Base-by-base conservation (phyloP, 2,888 invertebrate species). In the Pteria penguin region DNA sequence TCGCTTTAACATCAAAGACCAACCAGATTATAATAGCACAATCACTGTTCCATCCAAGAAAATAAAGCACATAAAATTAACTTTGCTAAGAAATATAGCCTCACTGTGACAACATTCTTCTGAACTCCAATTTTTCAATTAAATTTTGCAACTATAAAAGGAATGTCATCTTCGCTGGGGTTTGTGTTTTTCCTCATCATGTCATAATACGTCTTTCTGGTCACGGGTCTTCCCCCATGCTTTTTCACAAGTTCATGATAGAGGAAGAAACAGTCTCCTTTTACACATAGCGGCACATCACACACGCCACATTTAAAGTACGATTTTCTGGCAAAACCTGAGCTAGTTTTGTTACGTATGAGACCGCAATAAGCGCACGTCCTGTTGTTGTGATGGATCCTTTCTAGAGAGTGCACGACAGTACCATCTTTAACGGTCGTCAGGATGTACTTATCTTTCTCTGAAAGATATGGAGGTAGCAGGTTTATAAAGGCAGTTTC, bases 291-390 rank as follows among this genome's bases (percentile, higher is more conserved):
- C 14, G 67, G 54, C 11, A 67, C 67, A 14, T 67, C 57, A 31
- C 67, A 67, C 27, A 33, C 29, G 8, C 31, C 31, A 55, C 67
- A 67, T 32, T 55, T 67, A 55, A 29, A 67, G 27, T 60, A 60
- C 4, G 60, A 60, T 18, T 60, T 60, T 29, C 60, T 22, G 14
- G 60, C 60, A 11, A 27, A 60, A 26, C 60, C 60, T 4, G 60
- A 60, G 4, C 27, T 60, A 14, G 60, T 60, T 26, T 60, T 60
- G 27, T 60, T 60, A 26, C 27, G 22, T 60, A 27, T 26, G 14
- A 60, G 60, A 26, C 60, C 60, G 18, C 60, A 60, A 27, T 60
- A 60, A 26, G 60, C 60, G 27, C 60, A 60, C 8, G 60, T 60
- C 22, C 60, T 22, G 27, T 60, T 60, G 24, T 27, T 60, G 11